These are phyloP conservation scores for Eumaeus atala DNA, from an alignment of 1,140 invertebrate species.

Conservation along the genomic window DNA sequence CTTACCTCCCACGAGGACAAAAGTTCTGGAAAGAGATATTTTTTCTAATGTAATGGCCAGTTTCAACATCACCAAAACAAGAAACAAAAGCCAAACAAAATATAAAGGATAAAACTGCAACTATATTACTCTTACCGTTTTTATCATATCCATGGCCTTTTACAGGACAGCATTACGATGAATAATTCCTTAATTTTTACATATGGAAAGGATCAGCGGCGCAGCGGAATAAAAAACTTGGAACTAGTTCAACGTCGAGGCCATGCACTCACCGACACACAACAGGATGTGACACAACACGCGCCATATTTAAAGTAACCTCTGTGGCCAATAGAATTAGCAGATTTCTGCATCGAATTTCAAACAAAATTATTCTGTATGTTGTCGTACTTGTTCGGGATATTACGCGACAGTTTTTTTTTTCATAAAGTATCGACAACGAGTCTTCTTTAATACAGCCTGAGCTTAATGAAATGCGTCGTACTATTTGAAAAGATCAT, in stretches of 20 bases:
- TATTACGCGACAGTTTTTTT: constrained; percentile 16
- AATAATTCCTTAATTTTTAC: constrained; percentile 60
- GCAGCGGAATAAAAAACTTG: constrained; percentile 56
- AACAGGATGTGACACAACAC: constrained; percentile 72
- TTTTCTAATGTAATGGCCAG: constrained; percentile 75
- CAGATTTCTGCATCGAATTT: constrained; percentile 18
- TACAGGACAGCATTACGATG: constrained; percentile 73
- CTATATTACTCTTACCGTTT: constrained; percentile 67
- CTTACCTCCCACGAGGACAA: constrained; percentile 73
- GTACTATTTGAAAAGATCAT: no score
- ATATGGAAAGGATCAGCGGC: constrained; percentile 54
- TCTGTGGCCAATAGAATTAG: constrained; percentile 38
- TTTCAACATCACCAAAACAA: constrained; percentile 75
- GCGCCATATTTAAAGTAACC: constrained; percentile 55
- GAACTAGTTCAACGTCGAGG: constrained; percentile 65
- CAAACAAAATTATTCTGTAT: constrained; percentile 14
- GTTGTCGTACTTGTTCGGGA: constrained; percentile 37
- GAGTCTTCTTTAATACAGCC: no score
- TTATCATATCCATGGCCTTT: constrained; percentile 74
- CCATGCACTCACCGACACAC: constrained; percentile 69
- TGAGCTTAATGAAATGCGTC: no score
- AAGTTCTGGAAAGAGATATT: constrained; percentile 74
- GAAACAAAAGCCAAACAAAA: constrained; percentile 74
- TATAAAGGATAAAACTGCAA: constrained; percentile 48
- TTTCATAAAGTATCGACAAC: no score